These are phyloP conservation scores for Protaetia brevitarsis DNA, from an alignment of 1,140 invertebrate species.

Conservation along the genomic window DNA sequence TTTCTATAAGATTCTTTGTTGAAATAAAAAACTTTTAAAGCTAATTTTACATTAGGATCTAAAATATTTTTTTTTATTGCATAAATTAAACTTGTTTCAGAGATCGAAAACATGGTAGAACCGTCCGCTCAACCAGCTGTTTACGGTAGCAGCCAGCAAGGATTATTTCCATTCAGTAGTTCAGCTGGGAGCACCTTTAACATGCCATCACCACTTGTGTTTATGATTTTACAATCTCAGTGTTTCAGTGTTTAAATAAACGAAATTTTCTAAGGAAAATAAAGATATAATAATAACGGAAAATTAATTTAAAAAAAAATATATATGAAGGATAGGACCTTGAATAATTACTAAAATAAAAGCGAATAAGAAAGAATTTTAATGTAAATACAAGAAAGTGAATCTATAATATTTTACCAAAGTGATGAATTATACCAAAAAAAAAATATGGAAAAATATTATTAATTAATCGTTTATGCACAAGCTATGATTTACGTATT, in stretches of 20 bases:
- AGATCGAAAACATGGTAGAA: slow-evolving; percentile 47
- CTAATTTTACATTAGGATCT: too few species aligned
- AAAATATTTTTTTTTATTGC: not conserved
- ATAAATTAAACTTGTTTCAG: slow-evolving; percentile 34
- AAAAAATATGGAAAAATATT: not conserved
- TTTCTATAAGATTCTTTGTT: too few species aligned
- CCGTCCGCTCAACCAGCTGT: slow-evolving; percentile 48
- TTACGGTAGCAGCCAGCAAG: slow-evolving; percentile 41
- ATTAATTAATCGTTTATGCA: not conserved
- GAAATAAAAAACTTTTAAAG: too few species aligned
- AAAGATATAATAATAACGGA: too few species aligned
- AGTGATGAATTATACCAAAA: slow-evolving; percentile 6
- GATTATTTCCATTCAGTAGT: slow-evolving; percentile 34
- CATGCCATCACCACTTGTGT: not conserved
- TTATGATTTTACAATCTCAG: not conserved
- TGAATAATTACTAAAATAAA: not conserved
- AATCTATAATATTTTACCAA: too few species aligned
- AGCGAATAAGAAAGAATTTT: too few species aligned
- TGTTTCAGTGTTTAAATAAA: slow-evolving; percentile 17
- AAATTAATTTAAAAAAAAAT: too few species aligned
- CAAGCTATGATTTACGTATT: too few species aligned
- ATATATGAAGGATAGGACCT: too few species aligned
- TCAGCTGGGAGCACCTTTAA: not conserved
- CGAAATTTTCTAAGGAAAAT: not conserved
- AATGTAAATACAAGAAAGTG: slow-evolving; percentile 6